phyloP scores from a whole-genome alignment of 2,113 vertebrate species.

The Euleptes europaea region DNA sequence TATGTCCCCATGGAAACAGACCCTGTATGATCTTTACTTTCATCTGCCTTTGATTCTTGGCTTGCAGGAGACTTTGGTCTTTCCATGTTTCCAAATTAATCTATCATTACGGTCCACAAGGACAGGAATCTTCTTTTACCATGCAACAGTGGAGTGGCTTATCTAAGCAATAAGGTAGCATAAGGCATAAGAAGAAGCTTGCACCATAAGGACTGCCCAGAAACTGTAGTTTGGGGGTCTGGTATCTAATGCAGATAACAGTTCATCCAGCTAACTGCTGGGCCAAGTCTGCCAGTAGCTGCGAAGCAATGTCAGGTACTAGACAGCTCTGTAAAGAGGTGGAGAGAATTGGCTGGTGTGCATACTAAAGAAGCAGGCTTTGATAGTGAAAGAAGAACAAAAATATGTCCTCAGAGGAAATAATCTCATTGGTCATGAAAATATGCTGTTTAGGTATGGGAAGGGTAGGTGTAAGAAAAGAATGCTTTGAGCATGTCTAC shows the following conservation, averaged over 20 bases:
- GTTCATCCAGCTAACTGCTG: background rate
- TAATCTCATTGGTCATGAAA: background rate
- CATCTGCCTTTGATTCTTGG: background rate
- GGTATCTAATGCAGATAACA: fast-evolving
- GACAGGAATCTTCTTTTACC: background rate
- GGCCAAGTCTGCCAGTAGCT: background rate
- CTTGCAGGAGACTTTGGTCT: background rate
- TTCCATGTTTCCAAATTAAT: fast-evolving
- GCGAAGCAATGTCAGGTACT: background rate
- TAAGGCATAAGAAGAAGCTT: background rate
- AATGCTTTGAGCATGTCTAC: background rate
- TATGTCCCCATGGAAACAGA: background rate
- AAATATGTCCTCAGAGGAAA: background rate
- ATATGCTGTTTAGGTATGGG: background rate
- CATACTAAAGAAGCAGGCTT: background rate
- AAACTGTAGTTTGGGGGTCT: background rate
- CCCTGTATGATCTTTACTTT: background rate
- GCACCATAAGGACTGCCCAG: constrained; percentile 30
- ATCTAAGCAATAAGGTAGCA: constrained; percentile 22
- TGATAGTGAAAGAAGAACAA: background rate
- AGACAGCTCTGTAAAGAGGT: background rate
- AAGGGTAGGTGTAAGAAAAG: background rate
- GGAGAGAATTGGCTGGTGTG: background rate
- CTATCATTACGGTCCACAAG: background rate
- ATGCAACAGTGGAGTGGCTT: background rate